phyloP scores from a whole-genome alignment of 2,113 vertebrate genomes.

The Etia nguti region DNA sequence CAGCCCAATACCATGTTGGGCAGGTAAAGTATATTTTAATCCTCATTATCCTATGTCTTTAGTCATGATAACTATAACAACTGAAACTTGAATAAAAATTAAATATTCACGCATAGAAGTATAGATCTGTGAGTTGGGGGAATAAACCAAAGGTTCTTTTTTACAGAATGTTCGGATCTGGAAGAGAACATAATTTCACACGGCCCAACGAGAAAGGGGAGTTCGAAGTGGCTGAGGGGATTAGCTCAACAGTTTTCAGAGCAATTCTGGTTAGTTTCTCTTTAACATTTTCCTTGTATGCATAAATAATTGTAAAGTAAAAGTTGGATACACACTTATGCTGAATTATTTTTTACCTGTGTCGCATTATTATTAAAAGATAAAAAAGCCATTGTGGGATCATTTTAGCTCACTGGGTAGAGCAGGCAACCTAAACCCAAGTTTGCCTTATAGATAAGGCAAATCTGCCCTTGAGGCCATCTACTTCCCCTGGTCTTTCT shows the following conservation, averaged over 20 bases:
- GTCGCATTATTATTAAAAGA: neutral
- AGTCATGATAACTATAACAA: neutral
- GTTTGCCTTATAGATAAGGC: too few relatives aligned
- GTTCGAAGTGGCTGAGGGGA: slow-evolving; percentile 96
- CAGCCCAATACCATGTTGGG: slow-evolving; percentile 99
- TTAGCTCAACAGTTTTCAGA: slow-evolving; percentile 96
- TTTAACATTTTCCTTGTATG: neutral
- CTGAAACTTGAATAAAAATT: neutral
- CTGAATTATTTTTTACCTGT: neutral
- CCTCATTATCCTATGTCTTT: neutral
- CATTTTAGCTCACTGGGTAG: neutral
- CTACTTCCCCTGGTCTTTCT: neutral
- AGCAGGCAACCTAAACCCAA: neutral
- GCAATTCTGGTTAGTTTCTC: slow-evolving; percentile 88
- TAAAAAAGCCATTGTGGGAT: neutral
- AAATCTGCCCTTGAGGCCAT: neutral
- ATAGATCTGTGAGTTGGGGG: neutral
- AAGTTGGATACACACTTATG: neutral
- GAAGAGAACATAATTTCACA: slow-evolving; percentile 97
- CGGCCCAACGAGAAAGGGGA: slow-evolving; percentile 98
- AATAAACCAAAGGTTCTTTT: neutral
- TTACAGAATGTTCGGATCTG: slow-evolving; percentile 97
- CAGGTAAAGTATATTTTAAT: slow-evolving; percentile 72
- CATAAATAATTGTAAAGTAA: neutral
- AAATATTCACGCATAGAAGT: neutral